A percentile compares a stretch with the other conserved stretches of the same genome.
phyloP scores from a whole-genome alignment of 2,888 invertebrate genomes.

The Helicoverpa assulta region DNA sequence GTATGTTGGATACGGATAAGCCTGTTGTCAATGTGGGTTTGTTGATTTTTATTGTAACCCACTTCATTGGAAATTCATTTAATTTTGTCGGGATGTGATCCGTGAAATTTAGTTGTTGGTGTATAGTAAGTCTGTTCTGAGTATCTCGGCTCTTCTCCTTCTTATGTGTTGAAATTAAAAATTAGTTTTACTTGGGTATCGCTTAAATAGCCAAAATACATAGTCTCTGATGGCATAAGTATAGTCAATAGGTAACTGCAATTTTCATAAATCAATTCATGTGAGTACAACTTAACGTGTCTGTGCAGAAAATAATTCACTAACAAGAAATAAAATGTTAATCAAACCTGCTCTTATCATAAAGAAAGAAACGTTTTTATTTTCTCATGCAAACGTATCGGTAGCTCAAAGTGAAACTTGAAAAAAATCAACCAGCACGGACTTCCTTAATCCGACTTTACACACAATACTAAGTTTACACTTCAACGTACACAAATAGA shows the following conservation, averaged over 20 bases:
- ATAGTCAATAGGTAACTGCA: too few relatives aligned
- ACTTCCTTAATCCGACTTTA: conserved; percentile 74
- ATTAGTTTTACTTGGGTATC: neutral
- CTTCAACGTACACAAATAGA: conserved; percentile 76
- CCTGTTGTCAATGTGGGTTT: conserved; percentile 23
- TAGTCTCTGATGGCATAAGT: too few relatives aligned
- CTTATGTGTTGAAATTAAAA: neutral
- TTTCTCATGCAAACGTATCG: conserved; percentile 43
- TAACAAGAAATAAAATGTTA: too few relatives aligned
- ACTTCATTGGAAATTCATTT: conserved; percentile 11
- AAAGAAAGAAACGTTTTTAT: too few relatives aligned
- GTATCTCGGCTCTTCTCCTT: neutral
- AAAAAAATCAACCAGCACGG: conserved; percentile 53
- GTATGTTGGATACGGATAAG: conserved; percentile 46
- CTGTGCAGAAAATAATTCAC: too few relatives aligned
- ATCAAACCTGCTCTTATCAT: too few relatives aligned
- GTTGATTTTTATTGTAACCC: conserved; percentile 6
- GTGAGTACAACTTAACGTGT: too few relatives aligned
- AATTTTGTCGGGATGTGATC: neutral
- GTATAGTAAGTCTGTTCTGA: neutral
- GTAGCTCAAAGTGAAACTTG: conserved; percentile 66
- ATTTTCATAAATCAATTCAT: too few relatives aligned
- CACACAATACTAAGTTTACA: conserved; percentile 81
- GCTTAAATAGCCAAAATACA: neutral
- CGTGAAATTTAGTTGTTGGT: neutral